phyloP scores from a whole-genome alignment of 2,113 vertebrate species.

The Pelodiscus sinensis region DNA sequence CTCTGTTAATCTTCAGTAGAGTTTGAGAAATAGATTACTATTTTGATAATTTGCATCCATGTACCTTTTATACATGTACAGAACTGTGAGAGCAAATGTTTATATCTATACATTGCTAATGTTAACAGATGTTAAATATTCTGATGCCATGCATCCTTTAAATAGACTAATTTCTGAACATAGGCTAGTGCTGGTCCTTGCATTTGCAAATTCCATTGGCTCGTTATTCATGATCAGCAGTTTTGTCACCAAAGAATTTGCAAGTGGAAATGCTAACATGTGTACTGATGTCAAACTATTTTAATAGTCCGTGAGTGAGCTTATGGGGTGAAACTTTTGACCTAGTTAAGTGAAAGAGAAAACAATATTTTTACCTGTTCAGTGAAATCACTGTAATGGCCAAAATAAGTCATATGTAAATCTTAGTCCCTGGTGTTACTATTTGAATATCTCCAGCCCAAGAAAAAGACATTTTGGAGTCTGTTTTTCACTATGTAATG shows the following conservation, averaged over 20 bases:
- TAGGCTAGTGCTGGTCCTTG: background rate
- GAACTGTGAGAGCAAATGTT: background rate
- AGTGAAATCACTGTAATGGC: background rate
- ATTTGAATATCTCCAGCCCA: background rate
- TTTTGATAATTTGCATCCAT: background rate
- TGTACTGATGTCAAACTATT: background rate
- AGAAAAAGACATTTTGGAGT: background rate
- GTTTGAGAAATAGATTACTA: background rate
- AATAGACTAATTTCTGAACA: background rate
- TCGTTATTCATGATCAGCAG: background rate
- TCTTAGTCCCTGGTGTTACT: background rate
- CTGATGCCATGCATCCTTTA: background rate
- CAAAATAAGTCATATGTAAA: background rate
- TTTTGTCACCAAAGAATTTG: background rate
- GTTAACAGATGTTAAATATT: background rate
- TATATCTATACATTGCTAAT: background rate
- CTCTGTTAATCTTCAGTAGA: background rate
- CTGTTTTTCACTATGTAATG: background rate
- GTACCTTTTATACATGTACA: background rate
- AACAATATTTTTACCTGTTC: background rate
- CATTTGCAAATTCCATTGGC: background rate
- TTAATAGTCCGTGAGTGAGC: background rate
- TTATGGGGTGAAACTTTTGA: background rate
- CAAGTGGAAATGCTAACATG: background rate
- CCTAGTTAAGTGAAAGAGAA: background rate